phyloP scores from a whole-genome alignment of 2,888 invertebrate genomes.

The Galeopsomyia nigrocyanea region DNA sequence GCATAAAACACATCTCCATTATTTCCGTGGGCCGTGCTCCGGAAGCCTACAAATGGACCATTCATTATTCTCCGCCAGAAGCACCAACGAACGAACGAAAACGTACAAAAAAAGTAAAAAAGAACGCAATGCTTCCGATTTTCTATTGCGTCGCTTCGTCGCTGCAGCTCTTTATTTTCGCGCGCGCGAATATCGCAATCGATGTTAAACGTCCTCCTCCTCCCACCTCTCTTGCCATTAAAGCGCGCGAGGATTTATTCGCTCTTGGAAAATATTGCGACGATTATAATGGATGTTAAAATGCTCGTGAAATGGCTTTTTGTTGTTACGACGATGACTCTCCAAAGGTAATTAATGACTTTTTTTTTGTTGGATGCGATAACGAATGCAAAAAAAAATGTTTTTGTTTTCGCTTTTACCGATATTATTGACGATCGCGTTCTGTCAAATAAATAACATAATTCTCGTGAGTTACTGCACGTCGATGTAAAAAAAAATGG shows the following conservation, averaged over 20 bases:
- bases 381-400: too few species aligned
- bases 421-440: too few species aligned
- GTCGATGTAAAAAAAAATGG: too few species aligned
- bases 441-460: too few species aligned
- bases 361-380: background rate
- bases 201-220: constrained; percentile 25
- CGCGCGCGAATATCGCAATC: constrained; percentile 31
- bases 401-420: background rate
- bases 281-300: constrained; percentile 14
- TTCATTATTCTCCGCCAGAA: constrained; percentile 42
- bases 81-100: background rate
- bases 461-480: too few species aligned
- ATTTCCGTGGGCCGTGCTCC: constrained; percentile 27
- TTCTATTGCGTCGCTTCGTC: constrained; percentile 27
- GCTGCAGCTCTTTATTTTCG: constrained; percentile 20
- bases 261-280: constrained; percentile 29
- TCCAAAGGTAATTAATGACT: too few species aligned
- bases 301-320: background rate
- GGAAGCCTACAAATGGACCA: constrained; percentile 45
- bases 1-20: constrained; percentile 44
- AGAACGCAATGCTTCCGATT: constrained; percentile 35
- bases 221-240: too few species aligned
- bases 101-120: constrained; percentile 9
- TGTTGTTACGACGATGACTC: too few species aligned
- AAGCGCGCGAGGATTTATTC: constrained; percentile 22